Conservation (phyloP, 2,888 invertebrate species). For the Cryptus armator region DNA sequence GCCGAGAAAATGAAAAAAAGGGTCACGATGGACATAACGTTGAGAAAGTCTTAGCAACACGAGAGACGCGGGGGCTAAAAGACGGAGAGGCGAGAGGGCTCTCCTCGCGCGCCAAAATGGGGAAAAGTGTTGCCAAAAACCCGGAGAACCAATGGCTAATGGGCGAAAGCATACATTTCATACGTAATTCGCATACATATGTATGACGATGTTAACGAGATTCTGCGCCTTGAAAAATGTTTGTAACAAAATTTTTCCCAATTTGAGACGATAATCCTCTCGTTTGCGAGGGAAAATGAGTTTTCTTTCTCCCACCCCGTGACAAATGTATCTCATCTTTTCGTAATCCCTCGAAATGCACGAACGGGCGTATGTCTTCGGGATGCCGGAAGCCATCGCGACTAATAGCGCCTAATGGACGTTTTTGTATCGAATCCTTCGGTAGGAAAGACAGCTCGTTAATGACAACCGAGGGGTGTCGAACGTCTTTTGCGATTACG, state of each 20-base stretch:
- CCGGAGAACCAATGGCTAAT: slow-evolving; percentile 66
- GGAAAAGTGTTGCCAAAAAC: slow-evolving; percentile 81
- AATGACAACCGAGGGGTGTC: slow-evolving; percentile 57
- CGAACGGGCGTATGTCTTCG: slow-evolving; percentile 37
- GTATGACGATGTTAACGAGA: slow-evolving; percentile 23
- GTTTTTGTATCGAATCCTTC: slow-evolving; percentile 65
- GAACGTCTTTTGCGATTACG: slow-evolving; percentile 65
- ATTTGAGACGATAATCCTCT: slow-evolving; percentile 37
- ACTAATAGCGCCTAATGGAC: slow-evolving; percentile 69
- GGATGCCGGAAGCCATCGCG: slow-evolving; percentile 64
- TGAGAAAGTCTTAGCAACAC: too few species aligned
- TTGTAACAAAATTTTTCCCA: not conserved
- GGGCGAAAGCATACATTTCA: slow-evolving; percentile 53
- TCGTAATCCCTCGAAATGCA: slow-evolving; percentile 48
- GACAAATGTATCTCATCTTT: slow-evolving; percentile 27
- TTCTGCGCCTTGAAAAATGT: not conserved
- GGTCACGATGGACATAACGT: too few species aligned
- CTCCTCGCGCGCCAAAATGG: slow-evolving; percentile 67
- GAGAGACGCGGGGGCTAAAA: too few species aligned
- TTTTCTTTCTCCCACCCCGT: slow-evolving; percentile 10
- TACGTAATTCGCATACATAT: slow-evolving; percentile 15
- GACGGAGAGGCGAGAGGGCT: too few species aligned
- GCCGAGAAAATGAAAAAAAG: too few species aligned
- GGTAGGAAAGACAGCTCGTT: slow-evolving; percentile 42
- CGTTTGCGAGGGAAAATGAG: slow-evolving; percentile 45